Evolutionary conservation across 2,797 vertebrate genomes (phyloP).

Genomic region (Carcharodon carcharias): DNA sequence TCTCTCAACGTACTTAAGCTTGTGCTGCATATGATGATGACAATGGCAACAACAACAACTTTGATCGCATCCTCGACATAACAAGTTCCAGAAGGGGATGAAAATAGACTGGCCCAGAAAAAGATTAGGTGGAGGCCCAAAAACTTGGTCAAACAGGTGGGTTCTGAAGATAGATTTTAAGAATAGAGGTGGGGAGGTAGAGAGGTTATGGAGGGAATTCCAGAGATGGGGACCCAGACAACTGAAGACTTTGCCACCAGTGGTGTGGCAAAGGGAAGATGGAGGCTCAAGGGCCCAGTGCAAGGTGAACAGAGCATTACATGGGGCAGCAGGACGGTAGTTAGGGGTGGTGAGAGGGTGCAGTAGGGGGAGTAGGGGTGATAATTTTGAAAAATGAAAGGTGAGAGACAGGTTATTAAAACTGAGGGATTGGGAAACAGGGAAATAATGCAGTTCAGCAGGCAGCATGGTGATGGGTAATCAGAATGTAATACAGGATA

Average conservation of each 20-base stretch:
- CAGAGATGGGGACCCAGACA: no score
- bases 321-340: no score
- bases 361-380: neutral
- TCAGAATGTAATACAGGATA: neutral
- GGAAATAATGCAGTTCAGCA: neutral
- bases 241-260: no score
- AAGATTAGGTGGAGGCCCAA: neutral
- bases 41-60: neutral
- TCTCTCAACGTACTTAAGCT: neutral
- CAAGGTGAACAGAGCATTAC: no score
- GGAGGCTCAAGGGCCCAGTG: no score
- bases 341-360: no score
- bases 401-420: neutral
- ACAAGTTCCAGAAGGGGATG: neutral
- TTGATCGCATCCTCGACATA: neutral
- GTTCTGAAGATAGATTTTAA: no score
- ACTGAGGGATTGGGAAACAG: neutral
- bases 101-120: neutral
- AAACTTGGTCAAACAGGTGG: neutral
- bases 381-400: neutral
- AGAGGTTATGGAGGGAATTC: no score
- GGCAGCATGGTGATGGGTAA: neutral
- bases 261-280: no score
- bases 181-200: no score
- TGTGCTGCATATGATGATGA: neutral